Evolutionary conservation across 2,113 vertebrate genomes (phyloP).

Genomic region (Thryonomys swinderianus): DNA sequence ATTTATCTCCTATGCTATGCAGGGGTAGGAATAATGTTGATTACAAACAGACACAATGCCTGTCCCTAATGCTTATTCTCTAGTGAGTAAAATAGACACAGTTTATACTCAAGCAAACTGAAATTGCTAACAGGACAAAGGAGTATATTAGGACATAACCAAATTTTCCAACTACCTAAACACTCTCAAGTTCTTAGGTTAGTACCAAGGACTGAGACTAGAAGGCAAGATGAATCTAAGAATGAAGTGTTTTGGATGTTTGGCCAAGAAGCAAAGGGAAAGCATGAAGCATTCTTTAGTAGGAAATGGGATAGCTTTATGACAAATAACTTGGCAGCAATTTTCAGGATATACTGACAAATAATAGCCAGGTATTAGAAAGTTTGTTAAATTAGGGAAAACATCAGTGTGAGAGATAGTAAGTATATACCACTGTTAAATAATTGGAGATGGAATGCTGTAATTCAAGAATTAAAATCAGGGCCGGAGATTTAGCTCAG

Average conservation of each 20-base stretch:
- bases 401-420: no score
- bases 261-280: not conserved
- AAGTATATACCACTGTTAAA: no score
- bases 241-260: not conserved
- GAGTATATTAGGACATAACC: not conserved
- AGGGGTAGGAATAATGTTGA: not conserved
- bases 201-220: not conserved
- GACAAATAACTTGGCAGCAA: not conserved
- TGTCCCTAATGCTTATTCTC: not conserved
- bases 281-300: not conserved
- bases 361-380: not conserved
- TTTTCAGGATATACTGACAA: not conserved
- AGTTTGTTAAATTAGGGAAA: not conserved
- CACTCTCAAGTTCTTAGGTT: not conserved
- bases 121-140: not conserved
- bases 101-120: not conserved
- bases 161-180: not conserved
- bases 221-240: no score
- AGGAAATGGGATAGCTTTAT: not conserved
- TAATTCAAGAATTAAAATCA: conserved; percentile 5
- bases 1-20: not conserved
- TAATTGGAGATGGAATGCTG: not conserved
- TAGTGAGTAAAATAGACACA: not conserved
- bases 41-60: not conserved
- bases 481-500: no score